Base-by-base conservation (phyloP, 2,888 invertebrate genomes). In the Apotomis capreana region DNA sequence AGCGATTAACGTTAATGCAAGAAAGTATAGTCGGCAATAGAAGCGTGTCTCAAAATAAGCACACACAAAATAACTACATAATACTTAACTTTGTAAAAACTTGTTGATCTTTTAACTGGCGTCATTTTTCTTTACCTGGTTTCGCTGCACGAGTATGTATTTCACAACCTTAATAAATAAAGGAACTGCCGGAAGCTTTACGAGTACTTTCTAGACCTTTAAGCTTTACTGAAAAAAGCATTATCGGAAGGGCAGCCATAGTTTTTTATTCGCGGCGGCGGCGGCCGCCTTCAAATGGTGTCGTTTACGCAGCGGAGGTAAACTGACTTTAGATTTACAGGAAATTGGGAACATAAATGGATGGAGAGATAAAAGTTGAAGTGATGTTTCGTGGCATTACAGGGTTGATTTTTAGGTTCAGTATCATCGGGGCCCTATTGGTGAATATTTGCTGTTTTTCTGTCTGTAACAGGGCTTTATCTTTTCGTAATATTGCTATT, bases 221-320 rank as follows among this genome's bases (percentile, higher is more conserved):
- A 65, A 65, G 46, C 46, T 55, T 26, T 65, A 64, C 55, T 65
- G 65, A 46, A 65, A 57, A 40, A 46, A 57, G 57, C 65, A 65
- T 65, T 65, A 65, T 51, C 51, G 49, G 4, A 13, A 4, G 13
- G n/a, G 4, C 13, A 54, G 52, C 46, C 13, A 65, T 70, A 65
- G 70, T 64, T 64, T 70, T 60, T 63, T 63, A 63, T 63, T 46
- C 54, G 59, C 36, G 54, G 46, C 64, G 54, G 46, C 64, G 52
- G 44, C 15, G 37, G 63, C 59, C 52, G 63, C 54, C 51, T 70
- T 10, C 10, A 13, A 60, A 70, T 70, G 44, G 46, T 49, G 44
- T 54, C 70, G 64, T 70, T 70, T 60, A 26, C 6, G 13, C 44
- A 44, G 60, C 59, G 8, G 9, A 10, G 10, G 49, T 49, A 10